Evolutionary conservation across 2,797 vertebrate genomes (phyloP).

Genomic region (Lycodopsis pacificus): DNA sequence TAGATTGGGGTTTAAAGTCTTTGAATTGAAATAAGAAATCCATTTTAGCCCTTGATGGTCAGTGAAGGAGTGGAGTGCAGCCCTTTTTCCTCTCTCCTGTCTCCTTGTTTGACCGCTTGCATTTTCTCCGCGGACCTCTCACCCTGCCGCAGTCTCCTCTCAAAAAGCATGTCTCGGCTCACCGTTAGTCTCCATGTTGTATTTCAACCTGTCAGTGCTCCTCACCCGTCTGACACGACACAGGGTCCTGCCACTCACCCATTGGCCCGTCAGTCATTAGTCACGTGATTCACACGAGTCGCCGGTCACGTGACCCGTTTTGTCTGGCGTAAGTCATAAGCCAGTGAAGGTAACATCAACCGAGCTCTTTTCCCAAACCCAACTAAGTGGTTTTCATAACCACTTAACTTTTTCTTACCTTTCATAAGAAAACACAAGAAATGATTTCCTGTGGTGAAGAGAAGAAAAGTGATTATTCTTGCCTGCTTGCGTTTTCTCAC

Average conservation of each 20-base stretch:
- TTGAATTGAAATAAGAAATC: slow-evolving; percentile 25
- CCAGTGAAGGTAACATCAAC: background rate
- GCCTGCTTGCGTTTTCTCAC: slow-evolving; percentile 42
- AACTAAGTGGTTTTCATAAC: background rate
- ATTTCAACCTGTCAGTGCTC: background rate
- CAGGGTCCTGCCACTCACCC: too few relatives aligned
- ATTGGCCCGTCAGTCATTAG: too few relatives aligned
- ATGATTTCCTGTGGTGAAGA: background rate
- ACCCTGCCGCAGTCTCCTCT: slow-evolving; percentile 39
- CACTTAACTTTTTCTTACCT: too few relatives aligned
- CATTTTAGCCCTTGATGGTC: slow-evolving; percentile 47
- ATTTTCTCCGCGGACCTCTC: slow-evolving; percentile 48
- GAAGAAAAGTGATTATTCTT: background rate
- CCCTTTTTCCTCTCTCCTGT: slow-evolving; percentile 26
- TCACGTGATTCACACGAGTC: too few relatives aligned
- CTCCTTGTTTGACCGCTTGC: slow-evolving; percentile 26
- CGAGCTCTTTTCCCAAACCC: background rate
- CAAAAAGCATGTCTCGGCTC: slow-evolving; percentile 38
- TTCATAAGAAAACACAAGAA: background rate
- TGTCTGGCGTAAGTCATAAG: background rate
- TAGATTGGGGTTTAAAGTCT: slow-evolving; percentile 24
- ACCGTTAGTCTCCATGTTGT: slow-evolving; percentile 29
- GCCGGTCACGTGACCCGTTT: background rate
- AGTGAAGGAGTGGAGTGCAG: slow-evolving; percentile 17
- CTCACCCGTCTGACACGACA: too few relatives aligned